Evolutionary conservation across 2,113 vertebrate species (phyloP).

Genomic region (Ancistrus triradiatus): DNA sequence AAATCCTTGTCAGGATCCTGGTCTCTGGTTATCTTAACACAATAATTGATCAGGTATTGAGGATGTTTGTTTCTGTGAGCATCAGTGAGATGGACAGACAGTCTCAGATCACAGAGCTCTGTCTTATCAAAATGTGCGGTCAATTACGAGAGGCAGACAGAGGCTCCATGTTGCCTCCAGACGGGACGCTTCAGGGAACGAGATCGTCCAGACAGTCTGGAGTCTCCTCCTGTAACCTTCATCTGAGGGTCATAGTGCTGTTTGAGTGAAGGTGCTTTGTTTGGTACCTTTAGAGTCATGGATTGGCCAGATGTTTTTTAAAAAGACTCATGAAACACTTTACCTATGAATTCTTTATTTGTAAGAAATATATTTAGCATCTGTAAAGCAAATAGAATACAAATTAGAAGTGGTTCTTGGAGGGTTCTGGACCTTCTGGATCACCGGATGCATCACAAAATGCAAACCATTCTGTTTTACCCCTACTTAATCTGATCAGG

Average conservation of each 20-base stretch:
- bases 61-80: conserved; percentile 67
- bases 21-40: conserved; percentile 70
- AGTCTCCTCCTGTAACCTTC: conserved; percentile 19
- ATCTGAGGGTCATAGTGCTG: background rate
- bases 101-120: conserved; percentile 70
- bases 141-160: conserved; percentile 59
- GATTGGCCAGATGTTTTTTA: too few relatives aligned
- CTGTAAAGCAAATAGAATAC: too few relatives aligned
- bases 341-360: too few relatives aligned
- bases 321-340: too few relatives aligned
- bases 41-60: conserved; percentile 75
- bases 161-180: conserved; percentile 65
- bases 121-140: conserved; percentile 74
- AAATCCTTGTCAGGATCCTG: conserved; percentile 56
- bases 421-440: too few relatives aligned
- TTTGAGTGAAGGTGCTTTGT: background rate
- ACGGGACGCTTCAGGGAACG: conserved; percentile 49
- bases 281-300: too few relatives aligned
- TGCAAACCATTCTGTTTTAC: too few relatives aligned
- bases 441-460: too few relatives aligned
- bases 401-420: too few relatives aligned
- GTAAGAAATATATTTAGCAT: too few relatives aligned
- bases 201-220: conserved; percentile 54
- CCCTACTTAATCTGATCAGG: too few relatives aligned
- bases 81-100: conserved; percentile 69